A percentile compares a stretch with the other conserved stretches of the same genome.
Evolutionary conservation across 2,797 vertebrate genomes (phyloP).

Genomic region (Pelochelys cantorii): DNA sequence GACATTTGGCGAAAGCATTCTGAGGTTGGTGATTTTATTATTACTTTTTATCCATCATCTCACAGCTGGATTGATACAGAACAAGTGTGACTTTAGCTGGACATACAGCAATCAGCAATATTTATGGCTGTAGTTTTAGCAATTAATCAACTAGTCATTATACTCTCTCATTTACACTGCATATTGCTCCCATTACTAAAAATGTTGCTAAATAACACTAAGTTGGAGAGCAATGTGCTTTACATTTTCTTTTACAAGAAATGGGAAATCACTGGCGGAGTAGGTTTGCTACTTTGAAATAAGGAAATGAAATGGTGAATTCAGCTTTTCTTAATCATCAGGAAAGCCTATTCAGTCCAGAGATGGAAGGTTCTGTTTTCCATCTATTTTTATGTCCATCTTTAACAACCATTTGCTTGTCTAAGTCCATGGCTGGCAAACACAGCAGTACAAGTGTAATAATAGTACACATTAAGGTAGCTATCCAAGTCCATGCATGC

Average conservation of each 20-base stretch:
- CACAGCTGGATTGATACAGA: constrained; percentile 79
- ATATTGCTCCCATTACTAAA: constrained; percentile 65
- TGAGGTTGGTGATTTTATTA: constrained; percentile 94
- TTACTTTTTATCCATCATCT: constrained; percentile 84
- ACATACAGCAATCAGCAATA: constrained; percentile 57
- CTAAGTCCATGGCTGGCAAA: constrained; percentile 12
- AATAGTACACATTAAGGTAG: constrained; percentile 15
- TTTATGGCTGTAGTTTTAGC: constrained; percentile 56
- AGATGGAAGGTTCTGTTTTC: constrained; percentile 50
- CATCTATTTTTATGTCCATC: constrained; percentile 18
- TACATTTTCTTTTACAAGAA: constrained; percentile 61
- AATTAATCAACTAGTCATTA: constrained; percentile 54
- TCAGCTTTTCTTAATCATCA: constrained; percentile 7
- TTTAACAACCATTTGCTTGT: constrained; percentile 13
- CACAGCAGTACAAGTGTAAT: constrained; percentile 16
- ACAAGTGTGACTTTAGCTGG: constrained; percentile 71
- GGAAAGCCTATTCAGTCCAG: constrained; percentile 14
- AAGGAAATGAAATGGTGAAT: constrained; percentile 39
- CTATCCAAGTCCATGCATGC: constrained; percentile 47
- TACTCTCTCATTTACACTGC: constrained; percentile 17
- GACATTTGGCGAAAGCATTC: constrained; percentile 99
- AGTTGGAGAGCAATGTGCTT: constrained; percentile 51
- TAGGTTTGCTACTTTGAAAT: constrained; percentile 49
- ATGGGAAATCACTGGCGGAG: constrained; percentile 36
- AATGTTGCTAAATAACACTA: constrained; percentile 49